These are phyloP conservation scores for Stegodyphus dumicola DNA, from an alignment of 1,140 invertebrate species.

Conservation along the genomic window DNA sequence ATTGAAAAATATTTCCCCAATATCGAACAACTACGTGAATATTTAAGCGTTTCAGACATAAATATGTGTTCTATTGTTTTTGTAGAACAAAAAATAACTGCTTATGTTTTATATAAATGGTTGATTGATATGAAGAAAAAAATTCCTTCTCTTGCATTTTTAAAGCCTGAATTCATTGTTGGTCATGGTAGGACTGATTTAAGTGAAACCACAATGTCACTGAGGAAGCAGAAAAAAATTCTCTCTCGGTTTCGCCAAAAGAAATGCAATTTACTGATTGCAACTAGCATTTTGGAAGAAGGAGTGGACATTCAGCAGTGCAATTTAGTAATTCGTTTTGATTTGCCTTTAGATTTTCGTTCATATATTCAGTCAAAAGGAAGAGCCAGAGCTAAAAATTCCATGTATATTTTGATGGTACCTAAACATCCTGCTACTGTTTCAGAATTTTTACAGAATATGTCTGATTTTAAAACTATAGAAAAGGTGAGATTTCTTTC, in stretches of 20 bases:
- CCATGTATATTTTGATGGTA: conserved; percentile 78
- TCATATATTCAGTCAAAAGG: conserved; percentile 81
- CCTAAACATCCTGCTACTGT: conserved; percentile 64
- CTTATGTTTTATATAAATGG: conserved; percentile 61
- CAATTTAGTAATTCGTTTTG: conserved; percentile 83
- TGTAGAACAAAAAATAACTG: conserved; percentile 59
- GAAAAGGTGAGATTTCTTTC: conserved; percentile 23
- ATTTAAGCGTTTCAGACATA: no score
- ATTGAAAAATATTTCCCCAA: neutral
- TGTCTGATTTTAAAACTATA: conserved; percentile 43
- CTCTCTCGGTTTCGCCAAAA: conserved; percentile 65
- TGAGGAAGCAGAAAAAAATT: conserved; percentile 35
- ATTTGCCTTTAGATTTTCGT: conserved; percentile 76
- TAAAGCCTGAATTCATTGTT: conserved; percentile 60
- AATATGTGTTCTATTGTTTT: conserved; percentile 67
- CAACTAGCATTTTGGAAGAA: conserved; percentile 84
- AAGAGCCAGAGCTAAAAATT: conserved; percentile 76
- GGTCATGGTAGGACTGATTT: conserved; percentile 40
- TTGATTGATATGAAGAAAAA: conserved; percentile 47
- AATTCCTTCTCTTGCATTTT: conserved; percentile 41
- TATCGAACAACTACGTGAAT: neutral
- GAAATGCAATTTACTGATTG: conserved; percentile 92
- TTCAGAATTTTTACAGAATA: conserved; percentile 66
- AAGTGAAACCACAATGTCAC: conserved; percentile 23
- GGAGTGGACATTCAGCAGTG: conserved; percentile 87